Conservation (phyloP, 2,888 invertebrate species). For the Cybosia mesomella region DNA sequence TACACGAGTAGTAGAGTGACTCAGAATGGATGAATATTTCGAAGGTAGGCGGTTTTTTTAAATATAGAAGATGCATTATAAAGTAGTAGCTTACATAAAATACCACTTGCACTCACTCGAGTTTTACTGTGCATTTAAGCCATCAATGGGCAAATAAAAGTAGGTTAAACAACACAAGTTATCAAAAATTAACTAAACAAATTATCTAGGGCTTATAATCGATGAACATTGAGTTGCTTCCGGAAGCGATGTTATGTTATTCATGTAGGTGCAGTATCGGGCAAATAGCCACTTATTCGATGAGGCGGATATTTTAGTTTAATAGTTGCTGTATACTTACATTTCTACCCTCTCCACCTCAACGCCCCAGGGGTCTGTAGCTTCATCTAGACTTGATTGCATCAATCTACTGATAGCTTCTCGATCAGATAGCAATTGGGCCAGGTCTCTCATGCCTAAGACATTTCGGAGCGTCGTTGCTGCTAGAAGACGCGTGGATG, state of each 20-base stretch:
- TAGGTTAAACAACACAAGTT: no score
- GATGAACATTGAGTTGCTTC: not conserved
- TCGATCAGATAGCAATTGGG: slow-evolving; percentile 96
- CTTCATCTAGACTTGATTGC: slow-evolving; percentile 94
- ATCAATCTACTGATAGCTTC: slow-evolving; percentile 97
- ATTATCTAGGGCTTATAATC: not conserved
- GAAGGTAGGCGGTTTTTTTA: no score
- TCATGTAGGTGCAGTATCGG: not conserved
- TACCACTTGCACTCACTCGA: no score
- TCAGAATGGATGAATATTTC: not conserved
- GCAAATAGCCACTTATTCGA: not conserved
- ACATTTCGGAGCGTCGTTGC: slow-evolving; percentile 96
- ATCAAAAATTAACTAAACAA: no score
- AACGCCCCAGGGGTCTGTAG: slow-evolving; percentile 97
- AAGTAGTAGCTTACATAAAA: no score
- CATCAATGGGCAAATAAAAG: no score
- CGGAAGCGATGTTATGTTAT: not conserved
- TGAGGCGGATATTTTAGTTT: not conserved
- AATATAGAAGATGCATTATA: no score
- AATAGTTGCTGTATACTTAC: slow-evolving; percentile 81
- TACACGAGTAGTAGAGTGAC: not conserved
- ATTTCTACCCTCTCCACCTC: slow-evolving; percentile 98
- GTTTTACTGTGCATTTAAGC: no score
- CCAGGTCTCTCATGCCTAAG: slow-evolving; percentile 95
- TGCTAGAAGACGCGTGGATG: slow-evolving; percentile 93